Conservation (phyloP, 2,113 vertebrate genomes). For the Cyphomyrus plagiostoma region DNA sequence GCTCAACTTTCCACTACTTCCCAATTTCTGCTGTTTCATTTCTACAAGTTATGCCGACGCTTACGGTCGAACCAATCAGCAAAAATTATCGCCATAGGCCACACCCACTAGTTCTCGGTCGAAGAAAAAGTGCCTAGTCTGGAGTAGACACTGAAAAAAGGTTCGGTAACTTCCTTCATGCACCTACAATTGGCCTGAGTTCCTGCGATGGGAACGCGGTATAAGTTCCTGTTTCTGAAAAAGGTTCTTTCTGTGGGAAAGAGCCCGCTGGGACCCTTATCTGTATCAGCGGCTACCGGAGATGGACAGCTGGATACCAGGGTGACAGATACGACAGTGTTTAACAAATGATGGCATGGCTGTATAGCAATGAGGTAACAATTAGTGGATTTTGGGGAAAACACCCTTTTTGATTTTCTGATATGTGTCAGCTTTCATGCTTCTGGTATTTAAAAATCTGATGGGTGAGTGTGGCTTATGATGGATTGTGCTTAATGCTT, state of each 20-base stretch:
- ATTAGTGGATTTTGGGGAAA: not conserved
- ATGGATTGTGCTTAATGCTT: not conserved
- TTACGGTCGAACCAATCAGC: not conserved
- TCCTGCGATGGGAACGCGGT: not conserved
- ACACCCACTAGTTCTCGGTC: not conserved
- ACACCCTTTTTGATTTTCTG: not conserved
- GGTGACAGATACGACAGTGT: not conserved
- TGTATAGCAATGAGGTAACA: not conserved
- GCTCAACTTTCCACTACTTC: not conserved
- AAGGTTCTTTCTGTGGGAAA: not conserved
- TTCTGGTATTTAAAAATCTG: not conserved
- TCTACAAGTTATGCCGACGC: not conserved
- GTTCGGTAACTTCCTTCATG: not conserved
- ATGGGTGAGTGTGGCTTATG: not conserved
- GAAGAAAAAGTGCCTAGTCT: not conserved
- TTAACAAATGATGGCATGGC: not conserved
- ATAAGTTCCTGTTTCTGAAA: not conserved
- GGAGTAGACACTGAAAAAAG: not conserved
- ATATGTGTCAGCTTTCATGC: not conserved
- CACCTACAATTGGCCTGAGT: not conserved
- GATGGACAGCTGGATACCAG: not conserved
- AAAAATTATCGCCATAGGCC: not conserved
- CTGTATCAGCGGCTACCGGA: not conserved
- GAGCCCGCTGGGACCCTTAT: not conserved
- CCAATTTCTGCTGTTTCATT: not conserved